A percentile compares a stretch with the other conserved stretches of the same genome.
These are phyloP conservation scores for Pteruthius melanotis DNA, from an alignment of 2,113 vertebrate genomes.

Conservation along the genomic window DNA sequence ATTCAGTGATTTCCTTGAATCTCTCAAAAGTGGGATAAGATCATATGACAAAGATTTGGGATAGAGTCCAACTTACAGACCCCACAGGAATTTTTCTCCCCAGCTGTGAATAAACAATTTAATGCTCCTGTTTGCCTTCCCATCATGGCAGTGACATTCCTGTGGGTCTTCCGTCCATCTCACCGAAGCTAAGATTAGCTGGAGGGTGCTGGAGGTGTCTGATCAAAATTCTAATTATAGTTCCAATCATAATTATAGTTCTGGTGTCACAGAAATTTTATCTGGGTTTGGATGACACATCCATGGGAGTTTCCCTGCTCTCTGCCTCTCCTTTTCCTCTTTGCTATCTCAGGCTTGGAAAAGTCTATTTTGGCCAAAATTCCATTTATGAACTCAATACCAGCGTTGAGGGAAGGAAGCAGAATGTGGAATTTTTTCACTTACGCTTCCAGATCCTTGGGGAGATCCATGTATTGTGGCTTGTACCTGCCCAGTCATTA, in stretches of 20 bases:
- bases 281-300: conserved; percentile 11
- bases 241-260: not conserved
- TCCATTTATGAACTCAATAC: accelerated
- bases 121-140: not conserved
- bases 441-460: not conserved
- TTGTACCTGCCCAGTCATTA: conserved; percentile 9
- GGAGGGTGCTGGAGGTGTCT: not conserved
- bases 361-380: conserved; percentile 7
- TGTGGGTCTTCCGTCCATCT: not conserved
- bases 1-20: not conserved
- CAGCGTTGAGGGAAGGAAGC: not conserved
- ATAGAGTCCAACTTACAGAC: not conserved
- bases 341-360: not conserved
- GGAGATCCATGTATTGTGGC: not conserved
- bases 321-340: conserved; percentile 50
- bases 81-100: not conserved
- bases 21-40: not conserved
- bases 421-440: not conserved
- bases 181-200: not conserved
- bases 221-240: not conserved
- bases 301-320: not conserved
- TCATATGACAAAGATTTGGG: accelerated
- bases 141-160: not conserved
- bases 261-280: not conserved
- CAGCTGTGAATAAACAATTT: not conserved